phyloP scores from a whole-genome alignment of 2,113 vertebrate genomes.

The Rhinichthys klamathensis region DNA sequence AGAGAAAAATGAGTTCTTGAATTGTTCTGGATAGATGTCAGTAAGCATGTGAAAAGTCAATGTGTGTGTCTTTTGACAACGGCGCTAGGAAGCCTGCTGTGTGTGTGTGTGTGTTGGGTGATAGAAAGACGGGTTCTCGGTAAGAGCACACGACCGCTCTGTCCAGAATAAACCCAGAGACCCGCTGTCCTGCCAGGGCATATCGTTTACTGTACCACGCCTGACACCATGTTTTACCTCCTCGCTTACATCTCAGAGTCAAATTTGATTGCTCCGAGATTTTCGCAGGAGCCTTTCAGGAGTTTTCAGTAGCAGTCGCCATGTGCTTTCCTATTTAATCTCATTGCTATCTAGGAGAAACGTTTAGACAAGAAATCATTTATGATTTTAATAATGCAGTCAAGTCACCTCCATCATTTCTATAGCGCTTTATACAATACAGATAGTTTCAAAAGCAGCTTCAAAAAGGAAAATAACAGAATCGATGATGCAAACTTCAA shows the following conservation, averaged over 20 bases:
- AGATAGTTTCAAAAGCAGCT: too few species aligned
- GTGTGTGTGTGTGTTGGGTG: background rate
- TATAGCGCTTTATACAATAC: too few species aligned
- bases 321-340: background rate
- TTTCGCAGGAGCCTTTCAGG: background rate
- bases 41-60: background rate
- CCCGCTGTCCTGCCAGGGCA: constrained; percentile 5
- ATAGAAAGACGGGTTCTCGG: background rate
- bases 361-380: background rate
- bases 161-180: constrained; percentile 8
- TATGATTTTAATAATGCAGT: too few species aligned
- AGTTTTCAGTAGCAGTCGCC: background rate
- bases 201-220: background rate
- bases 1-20: too few species aligned
- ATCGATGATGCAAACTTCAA: too few species aligned
- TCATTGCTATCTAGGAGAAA: background rate
- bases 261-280: background rate
- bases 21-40: background rate
- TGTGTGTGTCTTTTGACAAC: background rate
- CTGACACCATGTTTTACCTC: background rate
- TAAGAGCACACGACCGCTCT: background rate
- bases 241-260: background rate
- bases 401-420: too few species aligned
- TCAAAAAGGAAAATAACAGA: too few species aligned
- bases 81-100: background rate